phyloP scores from a whole-genome alignment of 1,140 invertebrate species.

The Heliothis subflexa region DNA sequence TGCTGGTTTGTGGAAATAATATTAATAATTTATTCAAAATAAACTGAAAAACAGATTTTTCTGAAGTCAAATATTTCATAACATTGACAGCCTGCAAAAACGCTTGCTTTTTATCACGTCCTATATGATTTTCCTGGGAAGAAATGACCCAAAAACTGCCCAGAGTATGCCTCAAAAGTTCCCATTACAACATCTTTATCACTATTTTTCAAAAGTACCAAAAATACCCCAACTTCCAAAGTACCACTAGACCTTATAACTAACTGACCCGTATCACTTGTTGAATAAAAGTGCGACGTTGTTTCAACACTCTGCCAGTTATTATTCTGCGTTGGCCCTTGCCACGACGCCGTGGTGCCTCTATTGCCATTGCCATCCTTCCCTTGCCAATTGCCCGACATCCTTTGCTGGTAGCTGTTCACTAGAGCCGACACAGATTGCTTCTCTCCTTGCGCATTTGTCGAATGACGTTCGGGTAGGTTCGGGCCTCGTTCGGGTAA shows the following conservation, averaged over 20 bases:
- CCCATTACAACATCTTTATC: too few species aligned
- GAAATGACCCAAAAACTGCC: too few species aligned
- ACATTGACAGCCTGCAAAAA: too few species aligned
- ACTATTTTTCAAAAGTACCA: constrained; percentile 1
- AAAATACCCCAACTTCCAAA: neutral
- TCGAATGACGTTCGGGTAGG: constrained; percentile 53
- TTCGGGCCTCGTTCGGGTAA: constrained; percentile 59
- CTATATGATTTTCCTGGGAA: too few species aligned
- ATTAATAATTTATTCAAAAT: too few species aligned
- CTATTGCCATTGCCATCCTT: constrained; percentile 58
- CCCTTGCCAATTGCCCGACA: constrained; percentile 65
- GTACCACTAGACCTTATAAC: neutral
- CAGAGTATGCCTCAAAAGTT: too few species aligned
- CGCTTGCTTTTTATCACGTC: too few species aligned
- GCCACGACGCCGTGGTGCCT: constrained; percentile 50
- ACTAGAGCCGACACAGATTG: constrained; percentile 73
- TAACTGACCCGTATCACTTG: constrained; percentile 81
- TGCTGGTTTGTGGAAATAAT: too few species aligned
- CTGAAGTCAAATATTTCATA: too few species aligned
- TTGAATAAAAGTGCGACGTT: constrained; percentile 77
- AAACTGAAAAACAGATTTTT: too few species aligned
- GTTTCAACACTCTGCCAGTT: constrained; percentile 72
- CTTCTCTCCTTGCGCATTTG: constrained; percentile 51
- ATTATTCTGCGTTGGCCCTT: constrained; percentile 65
- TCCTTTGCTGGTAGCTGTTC: constrained; percentile 78